These are phyloP conservation scores for Drosophila parthenogenetica DNA, from an alignment of 2,888 invertebrate genomes.

Conservation along the genomic window DNA sequence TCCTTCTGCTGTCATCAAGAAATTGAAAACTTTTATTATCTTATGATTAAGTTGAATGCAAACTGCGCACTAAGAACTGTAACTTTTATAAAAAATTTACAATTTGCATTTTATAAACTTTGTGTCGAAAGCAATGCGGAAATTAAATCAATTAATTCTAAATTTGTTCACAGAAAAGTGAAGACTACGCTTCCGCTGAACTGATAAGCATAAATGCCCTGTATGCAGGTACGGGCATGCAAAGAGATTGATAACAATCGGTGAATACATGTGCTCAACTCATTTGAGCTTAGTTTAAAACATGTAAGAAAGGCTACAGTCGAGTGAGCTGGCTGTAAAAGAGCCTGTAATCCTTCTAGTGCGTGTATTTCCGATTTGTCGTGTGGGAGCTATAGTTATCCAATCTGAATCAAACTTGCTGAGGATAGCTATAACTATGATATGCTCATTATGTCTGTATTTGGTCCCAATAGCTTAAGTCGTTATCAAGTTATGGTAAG, in stretches of 20 bases:
- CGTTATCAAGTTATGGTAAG: no score
- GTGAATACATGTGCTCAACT: neutral
- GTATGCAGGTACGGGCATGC: neutral
- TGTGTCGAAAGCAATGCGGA: neutral
- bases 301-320: no score
- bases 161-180: neutral
- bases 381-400: no score
- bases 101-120: neutral
- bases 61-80: neutral
- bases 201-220: neutral
- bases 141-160: neutral
- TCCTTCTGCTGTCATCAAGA: neutral
- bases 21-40: conserved; percentile 9
- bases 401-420: no score
- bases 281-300: no score
- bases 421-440: no score
- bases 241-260: neutral
- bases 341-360: no score
- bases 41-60: conserved; percentile 5
- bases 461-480: no score
- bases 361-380: no score
- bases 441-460: no score
- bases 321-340: no score
- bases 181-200: no score
- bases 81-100: neutral